These are phyloP conservation scores for Ondatra zibethicus DNA, from an alignment of 2,113 vertebrate species.

Conservation along the genomic window DNA sequence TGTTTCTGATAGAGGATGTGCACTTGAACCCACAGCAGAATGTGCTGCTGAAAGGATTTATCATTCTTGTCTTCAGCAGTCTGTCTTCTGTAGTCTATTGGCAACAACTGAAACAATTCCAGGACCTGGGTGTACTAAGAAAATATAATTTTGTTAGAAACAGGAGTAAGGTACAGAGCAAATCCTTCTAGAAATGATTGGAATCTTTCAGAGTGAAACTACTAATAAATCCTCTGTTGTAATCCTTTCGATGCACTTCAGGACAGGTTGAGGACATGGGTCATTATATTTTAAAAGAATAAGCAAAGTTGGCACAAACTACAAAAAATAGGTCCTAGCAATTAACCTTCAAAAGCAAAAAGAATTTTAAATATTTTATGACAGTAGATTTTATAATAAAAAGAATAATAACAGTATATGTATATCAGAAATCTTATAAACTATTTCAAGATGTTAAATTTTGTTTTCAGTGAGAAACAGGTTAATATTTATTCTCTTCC, in stretches of 20 bases:
- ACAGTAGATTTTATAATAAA: neutral
- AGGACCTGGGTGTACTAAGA: neutral
- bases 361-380: neutral
- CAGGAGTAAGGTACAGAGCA: neutral
- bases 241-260: neutral
- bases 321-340: neutral
- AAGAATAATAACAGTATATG: neutral
- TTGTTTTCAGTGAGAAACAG: conserved; percentile 56
- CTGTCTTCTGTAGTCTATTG: neutral
- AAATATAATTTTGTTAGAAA: neutral
- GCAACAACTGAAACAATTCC: neutral
- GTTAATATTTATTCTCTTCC: conserved; percentile 53
- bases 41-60: neutral
- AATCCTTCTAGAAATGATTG: neutral
- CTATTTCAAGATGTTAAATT: conserved; percentile 35
- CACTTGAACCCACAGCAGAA: neutral
- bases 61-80: too few species aligned
- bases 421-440: neutral
- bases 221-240: neutral
- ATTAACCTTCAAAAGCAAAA: conserved; percentile 2
- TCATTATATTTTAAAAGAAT: conserved; percentile 36
- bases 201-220: neutral
- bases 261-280: neutral
- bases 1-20: neutral
- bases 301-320: neutral